A percentile compares a stretch with the other conserved stretches of the same genome.
Evolutionary conservation across 2,797 vertebrate species (phyloP).

Genomic region (Poeciliopsis turneri): DNA sequence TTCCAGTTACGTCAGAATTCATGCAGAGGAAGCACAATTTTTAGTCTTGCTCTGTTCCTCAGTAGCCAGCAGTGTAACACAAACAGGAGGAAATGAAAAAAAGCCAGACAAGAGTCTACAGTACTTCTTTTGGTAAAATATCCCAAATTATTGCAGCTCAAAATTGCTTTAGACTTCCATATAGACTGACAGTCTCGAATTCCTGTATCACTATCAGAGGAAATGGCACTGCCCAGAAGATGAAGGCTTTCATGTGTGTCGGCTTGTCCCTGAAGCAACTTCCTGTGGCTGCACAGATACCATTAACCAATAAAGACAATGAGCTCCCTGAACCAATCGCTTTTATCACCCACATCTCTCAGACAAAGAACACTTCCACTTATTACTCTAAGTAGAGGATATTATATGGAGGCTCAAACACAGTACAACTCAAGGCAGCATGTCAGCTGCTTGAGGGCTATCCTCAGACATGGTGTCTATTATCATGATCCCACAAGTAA

Average conservation of each 20-base stretch:
- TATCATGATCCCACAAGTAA: not conserved
- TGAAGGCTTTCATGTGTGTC: conserved; percentile 57
- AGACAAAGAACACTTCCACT: conserved; percentile 39
- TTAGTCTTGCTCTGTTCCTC: conserved; percentile 20
- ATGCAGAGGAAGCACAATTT: conserved; percentile 50
- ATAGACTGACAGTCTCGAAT: conserved; percentile 17
- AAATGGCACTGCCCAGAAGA: conserved; percentile 55
- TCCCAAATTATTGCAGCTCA: not conserved
- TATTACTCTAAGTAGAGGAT: conserved; percentile 37
- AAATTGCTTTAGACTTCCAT: conserved; percentile 15
- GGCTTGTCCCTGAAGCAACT: conserved; percentile 48
- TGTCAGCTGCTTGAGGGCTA: not conserved
- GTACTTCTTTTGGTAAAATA: conserved; percentile 4
- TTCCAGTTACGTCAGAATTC: conserved; percentile 38
- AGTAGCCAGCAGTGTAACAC: conserved; percentile 19
- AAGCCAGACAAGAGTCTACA: not conserved
- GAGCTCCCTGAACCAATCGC: conserved; percentile 38
- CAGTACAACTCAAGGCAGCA: conserved; percentile 13
- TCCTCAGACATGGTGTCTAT: not conserved
- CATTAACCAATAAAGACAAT: conserved; percentile 54
- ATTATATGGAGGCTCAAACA: conserved; percentile 31
- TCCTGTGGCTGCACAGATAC: conserved; percentile 65
- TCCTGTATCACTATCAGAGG: conserved; percentile 52
- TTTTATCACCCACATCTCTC: conserved; percentile 70
- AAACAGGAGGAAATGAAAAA: conserved; percentile 19